Evolutionary conservation across 2,888 invertebrate species (phyloP).

Genomic region (Luffia ferchaultella): DNA sequence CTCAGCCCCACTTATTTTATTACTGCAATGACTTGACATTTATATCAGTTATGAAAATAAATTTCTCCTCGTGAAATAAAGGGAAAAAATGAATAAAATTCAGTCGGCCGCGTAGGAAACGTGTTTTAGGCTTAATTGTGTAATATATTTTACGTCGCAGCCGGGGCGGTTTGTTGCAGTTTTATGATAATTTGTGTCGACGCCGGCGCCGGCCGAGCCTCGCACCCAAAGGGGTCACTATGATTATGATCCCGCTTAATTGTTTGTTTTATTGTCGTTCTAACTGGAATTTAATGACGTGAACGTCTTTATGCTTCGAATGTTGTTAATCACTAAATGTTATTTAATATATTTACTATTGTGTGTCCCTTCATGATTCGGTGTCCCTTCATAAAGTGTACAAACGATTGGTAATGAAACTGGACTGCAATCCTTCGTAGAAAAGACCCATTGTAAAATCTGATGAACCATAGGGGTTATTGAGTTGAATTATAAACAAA

Average conservation of each 20-base stretch:
- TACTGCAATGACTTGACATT: constrained; percentile 53
- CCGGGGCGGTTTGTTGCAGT: constrained; percentile 31
- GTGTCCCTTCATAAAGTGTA: too few species aligned
- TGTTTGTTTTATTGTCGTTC: constrained; percentile 29
- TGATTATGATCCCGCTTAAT: constrained; percentile 21
- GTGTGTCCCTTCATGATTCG: too few species aligned
- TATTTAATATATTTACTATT: too few species aligned
- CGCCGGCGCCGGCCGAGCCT: neutral
- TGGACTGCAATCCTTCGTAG: too few species aligned
- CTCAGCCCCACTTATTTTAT: constrained; percentile 42
- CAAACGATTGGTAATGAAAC: too few species aligned
- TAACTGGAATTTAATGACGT: neutral
- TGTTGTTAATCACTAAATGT: neutral
- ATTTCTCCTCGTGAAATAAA: constrained; percentile 39
- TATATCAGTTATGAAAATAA: constrained; percentile 58
- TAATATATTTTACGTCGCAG: constrained; percentile 35
- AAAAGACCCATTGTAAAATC: too few species aligned
- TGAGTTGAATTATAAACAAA: too few species aligned
- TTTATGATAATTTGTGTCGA: constrained; percentile 30
- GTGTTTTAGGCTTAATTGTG: constrained; percentile 39
- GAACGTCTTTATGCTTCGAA: neutral
- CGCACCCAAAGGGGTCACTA: neutral
- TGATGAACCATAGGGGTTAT: too few species aligned
- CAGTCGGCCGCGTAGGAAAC: constrained; percentile 29
- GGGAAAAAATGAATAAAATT: constrained; percentile 40